These are phyloP conservation scores for Hormiphora californensis DNA, from an alignment of 37 sponge, comb jelly and placozoan genomes.

Conservation along the genomic window DNA sequence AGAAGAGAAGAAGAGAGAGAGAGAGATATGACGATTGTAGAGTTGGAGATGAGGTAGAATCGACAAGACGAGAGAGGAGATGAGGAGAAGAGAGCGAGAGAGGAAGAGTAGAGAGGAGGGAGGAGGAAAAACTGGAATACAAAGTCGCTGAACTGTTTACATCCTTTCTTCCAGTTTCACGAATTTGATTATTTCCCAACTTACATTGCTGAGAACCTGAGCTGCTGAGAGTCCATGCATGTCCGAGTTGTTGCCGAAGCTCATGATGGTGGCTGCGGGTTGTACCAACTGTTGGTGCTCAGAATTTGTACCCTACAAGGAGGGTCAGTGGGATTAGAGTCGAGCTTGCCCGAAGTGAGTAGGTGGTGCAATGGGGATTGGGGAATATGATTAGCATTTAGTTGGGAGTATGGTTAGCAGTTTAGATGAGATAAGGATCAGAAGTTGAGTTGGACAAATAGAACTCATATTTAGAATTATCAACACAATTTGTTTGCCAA, in stretches of 20 bases:
- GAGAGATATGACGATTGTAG: too few species aligned
- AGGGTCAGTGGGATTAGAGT: too few species aligned
- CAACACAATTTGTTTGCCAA: too few species aligned
- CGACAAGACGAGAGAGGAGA: not conserved
- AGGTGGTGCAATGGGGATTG: not conserved
- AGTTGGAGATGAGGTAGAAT: too few species aligned
- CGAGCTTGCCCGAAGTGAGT: too few species aligned
- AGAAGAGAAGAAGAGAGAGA: not conserved
- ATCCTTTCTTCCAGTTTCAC: not conserved
- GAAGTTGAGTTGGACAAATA: too few species aligned
- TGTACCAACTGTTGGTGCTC: not conserved
- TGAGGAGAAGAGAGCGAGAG: not conserved
- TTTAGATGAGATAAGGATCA: not conserved
- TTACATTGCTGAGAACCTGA: constrained; percentile 40
- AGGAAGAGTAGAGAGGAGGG: not conserved
- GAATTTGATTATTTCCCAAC: too few species aligned
- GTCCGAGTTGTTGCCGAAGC: constrained; percentile 38
- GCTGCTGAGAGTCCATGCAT: constrained; percentile 22
- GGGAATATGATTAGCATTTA: not conserved
- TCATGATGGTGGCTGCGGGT: constrained; percentile 36
- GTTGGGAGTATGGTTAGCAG: not conserved
- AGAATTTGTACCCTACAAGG: constrained; percentile 18
- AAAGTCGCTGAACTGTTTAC: not conserved
- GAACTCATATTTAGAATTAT: too few species aligned
- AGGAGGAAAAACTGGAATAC: not conserved